Conservation (phyloP, 2,888 invertebrate species). For the Criorhina ranunculi region DNA sequence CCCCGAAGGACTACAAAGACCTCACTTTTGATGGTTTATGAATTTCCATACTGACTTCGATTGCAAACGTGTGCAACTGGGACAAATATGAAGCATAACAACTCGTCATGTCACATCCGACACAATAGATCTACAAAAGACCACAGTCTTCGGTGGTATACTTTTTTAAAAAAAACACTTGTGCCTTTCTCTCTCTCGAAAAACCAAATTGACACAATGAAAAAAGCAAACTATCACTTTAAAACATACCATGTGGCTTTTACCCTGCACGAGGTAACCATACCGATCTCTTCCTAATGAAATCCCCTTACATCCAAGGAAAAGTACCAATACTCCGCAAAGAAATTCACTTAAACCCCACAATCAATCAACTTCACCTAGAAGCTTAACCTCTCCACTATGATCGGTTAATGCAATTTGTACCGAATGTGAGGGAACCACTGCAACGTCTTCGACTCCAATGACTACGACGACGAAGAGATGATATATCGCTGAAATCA, state of each 20-base stretch:
- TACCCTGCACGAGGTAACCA: background rate
- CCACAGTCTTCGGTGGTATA: conserved; percentile 1
- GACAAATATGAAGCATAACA: too few species aligned
- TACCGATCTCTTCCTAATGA: background rate
- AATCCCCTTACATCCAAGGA: background rate
- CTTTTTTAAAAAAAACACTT: conserved; percentile 25
- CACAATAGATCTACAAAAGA: background rate
- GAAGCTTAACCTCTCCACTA: conserved; percentile 73
- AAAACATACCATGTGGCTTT: conserved; percentile 30
- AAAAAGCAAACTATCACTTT: conserved; percentile 36
- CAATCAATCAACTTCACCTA: conserved; percentile 72
- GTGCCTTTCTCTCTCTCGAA: conserved; percentile 34
- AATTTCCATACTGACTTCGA: too few species aligned
- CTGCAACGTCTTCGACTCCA: conserved; percentile 15
- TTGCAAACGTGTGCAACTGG: too few species aligned
- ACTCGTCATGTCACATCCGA: too few species aligned
- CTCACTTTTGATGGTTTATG: too few species aligned
- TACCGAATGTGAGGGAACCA: conserved; percentile 47
- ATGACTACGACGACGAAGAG: conserved; percentile 46
- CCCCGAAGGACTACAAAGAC: too few species aligned
- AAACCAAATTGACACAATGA: conserved; percentile 19
- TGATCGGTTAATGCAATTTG: conserved; percentile 69
- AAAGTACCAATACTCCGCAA: background rate
- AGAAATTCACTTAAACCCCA: conserved; percentile 67
- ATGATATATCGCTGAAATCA: conserved; percentile 75